These are phyloP conservation scores for Carassius auratus DNA, from an alignment of 2,113 vertebrate species.

Conservation along the genomic window DNA sequence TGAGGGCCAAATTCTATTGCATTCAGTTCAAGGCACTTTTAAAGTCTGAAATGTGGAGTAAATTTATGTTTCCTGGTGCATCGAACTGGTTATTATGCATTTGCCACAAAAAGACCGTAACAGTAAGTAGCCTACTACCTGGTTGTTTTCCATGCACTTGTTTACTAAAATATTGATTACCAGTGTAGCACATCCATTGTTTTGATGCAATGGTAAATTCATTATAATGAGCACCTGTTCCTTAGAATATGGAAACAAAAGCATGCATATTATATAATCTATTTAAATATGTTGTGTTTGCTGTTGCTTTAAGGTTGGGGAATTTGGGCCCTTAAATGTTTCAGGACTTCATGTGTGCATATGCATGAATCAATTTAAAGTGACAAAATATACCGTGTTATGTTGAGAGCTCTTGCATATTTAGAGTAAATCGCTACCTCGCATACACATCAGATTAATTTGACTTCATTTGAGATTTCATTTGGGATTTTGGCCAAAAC, in stretches of 20 bases:
- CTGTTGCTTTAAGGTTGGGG: not conserved
- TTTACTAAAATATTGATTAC: not conserved
- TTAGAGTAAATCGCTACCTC: not conserved
- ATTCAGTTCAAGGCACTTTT: not conserved
- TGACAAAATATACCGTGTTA: not conserved
- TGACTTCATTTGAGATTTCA: not conserved
- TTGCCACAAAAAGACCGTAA: not conserved
- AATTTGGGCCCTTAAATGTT: not conserved
- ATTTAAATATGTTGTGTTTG: not conserved
- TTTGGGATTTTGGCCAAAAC: not conserved
- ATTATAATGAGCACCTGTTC: not conserved
- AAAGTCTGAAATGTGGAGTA: not conserved
- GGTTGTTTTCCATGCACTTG: not conserved
- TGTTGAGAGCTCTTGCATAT: not conserved
- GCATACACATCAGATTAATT: not conserved
- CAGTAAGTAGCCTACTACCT: no score
- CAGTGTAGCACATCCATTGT: not conserved
- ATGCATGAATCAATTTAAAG: not conserved
- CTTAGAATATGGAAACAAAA: not conserved
- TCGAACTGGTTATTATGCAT: not conserved
- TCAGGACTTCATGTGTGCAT: not conserved
- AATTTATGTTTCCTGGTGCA: not conserved
- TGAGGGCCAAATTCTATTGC: not conserved
- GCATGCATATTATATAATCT: not conserved
- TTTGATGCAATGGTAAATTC: not conserved